These are phyloP conservation scores for Acanthosepion pharaonis DNA, from an alignment of 2,888 invertebrate species.

Conservation along the genomic window DNA sequence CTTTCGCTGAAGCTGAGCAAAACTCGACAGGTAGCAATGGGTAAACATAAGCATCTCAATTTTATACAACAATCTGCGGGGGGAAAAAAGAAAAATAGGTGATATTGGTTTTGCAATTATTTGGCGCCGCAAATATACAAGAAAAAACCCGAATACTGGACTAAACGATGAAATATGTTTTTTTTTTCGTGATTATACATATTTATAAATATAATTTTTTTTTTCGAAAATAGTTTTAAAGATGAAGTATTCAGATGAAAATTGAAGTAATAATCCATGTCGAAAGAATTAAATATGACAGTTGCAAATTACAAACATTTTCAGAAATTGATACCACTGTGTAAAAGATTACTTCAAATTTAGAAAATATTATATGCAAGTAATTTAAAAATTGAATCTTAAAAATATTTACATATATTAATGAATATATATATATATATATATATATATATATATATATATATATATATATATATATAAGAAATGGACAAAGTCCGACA, in stretches of 20 bases:
- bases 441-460: not conserved
- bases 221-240: too few relatives aligned
- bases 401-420: not conserved
- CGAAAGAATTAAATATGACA: too few relatives aligned
- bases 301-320: too few relatives aligned
- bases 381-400: not conserved
- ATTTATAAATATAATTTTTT: not conserved
- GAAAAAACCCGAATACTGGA: constrained; percentile 16
- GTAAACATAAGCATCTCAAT: too few relatives aligned
- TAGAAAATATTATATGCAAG: not conserved
- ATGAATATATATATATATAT: not conserved
- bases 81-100: too few relatives aligned
- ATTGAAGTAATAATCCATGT: too few relatives aligned
- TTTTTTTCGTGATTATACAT: not conserved
- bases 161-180: not conserved
- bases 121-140: not conserved
- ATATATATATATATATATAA: constrained; percentile 17
- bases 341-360: not conserved
- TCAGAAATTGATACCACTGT: not conserved
- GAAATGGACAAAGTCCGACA: too few relatives aligned
- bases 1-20: too few relatives aligned
- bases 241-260: too few relatives aligned
- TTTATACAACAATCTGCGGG: too few relatives aligned
- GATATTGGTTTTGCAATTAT: too few relatives aligned
- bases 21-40: too few relatives aligned